These are phyloP conservation scores for Heliconius melpomene DNA, from an alignment of 1,140 invertebrate genomes.

Conservation along the genomic window DNA sequence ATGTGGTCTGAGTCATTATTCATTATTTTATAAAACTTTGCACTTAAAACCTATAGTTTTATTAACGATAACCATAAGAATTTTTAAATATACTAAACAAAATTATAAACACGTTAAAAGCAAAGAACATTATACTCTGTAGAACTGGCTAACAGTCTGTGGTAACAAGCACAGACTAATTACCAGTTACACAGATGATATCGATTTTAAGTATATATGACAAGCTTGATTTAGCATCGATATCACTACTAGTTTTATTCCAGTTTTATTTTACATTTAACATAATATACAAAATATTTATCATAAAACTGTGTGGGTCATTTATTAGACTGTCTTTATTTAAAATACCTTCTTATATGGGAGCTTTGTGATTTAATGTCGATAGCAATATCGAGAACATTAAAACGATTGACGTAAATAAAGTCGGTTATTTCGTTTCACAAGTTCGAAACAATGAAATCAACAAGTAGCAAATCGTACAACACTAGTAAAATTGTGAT, in stretches of 20 bases:
- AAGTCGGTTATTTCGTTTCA: background rate
- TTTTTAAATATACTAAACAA: too few relatives aligned
- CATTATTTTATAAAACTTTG: too few relatives aligned
- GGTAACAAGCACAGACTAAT: background rate
- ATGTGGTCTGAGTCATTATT: too few relatives aligned
- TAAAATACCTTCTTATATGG: background rate
- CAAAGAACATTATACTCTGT: too few relatives aligned
- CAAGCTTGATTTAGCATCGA: background rate
- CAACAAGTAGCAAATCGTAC: background rate
- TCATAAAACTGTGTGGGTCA: background rate
- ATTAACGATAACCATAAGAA: too few relatives aligned
- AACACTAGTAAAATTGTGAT: slow-evolving; percentile 7
- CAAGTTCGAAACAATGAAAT: background rate
- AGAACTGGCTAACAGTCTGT: background rate
- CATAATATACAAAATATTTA: too few relatives aligned
- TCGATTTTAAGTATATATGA: background rate
- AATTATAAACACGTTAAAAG: too few relatives aligned
- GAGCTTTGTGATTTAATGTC: background rate
- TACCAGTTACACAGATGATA: background rate
- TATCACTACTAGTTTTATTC: background rate
- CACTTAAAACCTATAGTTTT: too few relatives aligned
- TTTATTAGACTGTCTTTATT: background rate
- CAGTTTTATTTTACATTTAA: too few relatives aligned
- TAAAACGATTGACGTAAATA: background rate
- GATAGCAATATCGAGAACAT: background rate